Percentiles rank a stretch among this genome's conserved stretches.
Evolutionary conservation across 2,113 vertebrate genomes (phyloP).

Genomic region (Peucedramus taeniatus): DNA sequence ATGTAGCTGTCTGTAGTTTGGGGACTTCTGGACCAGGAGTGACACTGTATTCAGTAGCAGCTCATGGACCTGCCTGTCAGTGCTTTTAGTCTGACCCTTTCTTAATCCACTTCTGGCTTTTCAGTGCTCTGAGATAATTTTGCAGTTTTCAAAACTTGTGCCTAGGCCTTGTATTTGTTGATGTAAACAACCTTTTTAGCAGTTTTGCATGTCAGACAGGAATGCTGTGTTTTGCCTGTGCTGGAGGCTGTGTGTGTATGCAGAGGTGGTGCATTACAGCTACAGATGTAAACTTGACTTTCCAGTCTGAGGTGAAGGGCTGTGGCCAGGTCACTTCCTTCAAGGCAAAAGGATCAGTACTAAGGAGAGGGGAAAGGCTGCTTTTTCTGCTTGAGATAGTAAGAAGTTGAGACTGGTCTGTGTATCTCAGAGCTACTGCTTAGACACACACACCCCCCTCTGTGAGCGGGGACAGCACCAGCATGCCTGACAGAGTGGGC

Average conservation of each 20-base stretch:
- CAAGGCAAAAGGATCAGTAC: not conserved
- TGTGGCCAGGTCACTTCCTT: not conserved
- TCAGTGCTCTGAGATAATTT: not conserved
- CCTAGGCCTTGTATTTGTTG: not conserved
- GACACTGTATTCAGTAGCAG: not conserved
- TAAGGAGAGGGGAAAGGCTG: not conserved
- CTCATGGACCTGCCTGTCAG: not conserved
- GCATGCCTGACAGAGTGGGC: fast-evolving
- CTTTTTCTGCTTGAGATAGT: not conserved
- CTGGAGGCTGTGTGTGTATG: not conserved
- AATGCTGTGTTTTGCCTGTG: not conserved
- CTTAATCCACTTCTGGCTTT: not conserved
- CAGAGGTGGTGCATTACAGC: not conserved
- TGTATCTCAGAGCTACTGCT: not conserved
- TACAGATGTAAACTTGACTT: not conserved
- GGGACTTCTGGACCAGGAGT: not conserved
- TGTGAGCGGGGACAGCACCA: not conserved
- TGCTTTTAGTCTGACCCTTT: not conserved
- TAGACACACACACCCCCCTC: not conserved
- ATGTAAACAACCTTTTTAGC: not conserved
- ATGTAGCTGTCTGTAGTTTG: not conserved
- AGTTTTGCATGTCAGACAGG: not conserved
- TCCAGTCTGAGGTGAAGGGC: not conserved
- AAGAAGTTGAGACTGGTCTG: not conserved
- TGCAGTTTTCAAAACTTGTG: not conserved